These are phyloP conservation scores for Hapalemur alaotrensis DNA, from an alignment of 2,797 vertebrate genomes.

Conservation along the genomic window DNA sequence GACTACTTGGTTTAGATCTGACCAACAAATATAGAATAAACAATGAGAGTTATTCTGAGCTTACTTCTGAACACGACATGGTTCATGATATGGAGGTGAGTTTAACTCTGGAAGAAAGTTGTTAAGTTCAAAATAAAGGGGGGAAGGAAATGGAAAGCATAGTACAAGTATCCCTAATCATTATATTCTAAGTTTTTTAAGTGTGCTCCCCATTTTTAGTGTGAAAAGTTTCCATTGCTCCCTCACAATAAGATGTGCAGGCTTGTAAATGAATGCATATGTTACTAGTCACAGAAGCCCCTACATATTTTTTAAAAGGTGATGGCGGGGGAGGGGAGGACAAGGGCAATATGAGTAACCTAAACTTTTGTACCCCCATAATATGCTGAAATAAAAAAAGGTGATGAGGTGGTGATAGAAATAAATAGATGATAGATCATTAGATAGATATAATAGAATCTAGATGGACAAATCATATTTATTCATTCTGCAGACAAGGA, in stretches of 20 bases:
- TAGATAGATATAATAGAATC: not conserved
- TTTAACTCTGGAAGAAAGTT: not conserved
- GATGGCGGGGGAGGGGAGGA: no score
- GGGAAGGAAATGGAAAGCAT: not conserved
- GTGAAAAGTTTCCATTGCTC: not conserved
- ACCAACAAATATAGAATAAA: not conserved
- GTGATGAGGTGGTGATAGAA: not conserved
- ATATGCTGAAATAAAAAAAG: not conserved
- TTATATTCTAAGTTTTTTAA: not conserved
- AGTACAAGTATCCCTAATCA: not conserved
- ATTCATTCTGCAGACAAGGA: not conserved
- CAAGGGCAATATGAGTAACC: no score
- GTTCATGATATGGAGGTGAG: not conserved
- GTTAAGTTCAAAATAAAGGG: not conserved
- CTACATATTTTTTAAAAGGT: not conserved
- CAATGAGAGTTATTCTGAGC: not conserved
- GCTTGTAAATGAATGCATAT: constrained; percentile 15
- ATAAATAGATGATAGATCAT: not conserved
- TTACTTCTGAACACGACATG: not conserved
- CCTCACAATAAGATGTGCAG: not conserved
- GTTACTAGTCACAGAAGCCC: not conserved
- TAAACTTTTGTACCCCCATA: no score
- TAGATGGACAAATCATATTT: not conserved
- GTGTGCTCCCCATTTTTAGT: not conserved
- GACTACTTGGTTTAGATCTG: not conserved